Base-by-base conservation (phyloP, 2,113 vertebrate genomes). In the Sebastes schlegelii region DNA sequence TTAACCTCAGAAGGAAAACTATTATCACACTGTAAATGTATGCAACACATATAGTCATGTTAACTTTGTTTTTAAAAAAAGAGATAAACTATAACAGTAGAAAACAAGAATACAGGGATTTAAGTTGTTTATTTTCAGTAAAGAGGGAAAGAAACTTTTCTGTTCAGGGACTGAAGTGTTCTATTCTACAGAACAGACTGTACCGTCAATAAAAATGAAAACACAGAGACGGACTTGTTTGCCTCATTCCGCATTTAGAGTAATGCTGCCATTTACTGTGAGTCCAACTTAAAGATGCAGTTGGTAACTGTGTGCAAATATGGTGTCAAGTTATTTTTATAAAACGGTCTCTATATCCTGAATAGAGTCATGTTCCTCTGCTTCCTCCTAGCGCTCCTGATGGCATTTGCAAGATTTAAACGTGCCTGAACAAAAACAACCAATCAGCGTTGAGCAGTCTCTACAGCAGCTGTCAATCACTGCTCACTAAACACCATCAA, bases 11-110 rank as follows among this genome's bases (percentile, higher is more conserved):
- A 83, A 80, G 79, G 58, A 85, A 43, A 64, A 55, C 40, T 87
- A 88, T 83, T 88, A 83, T 84, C 74, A 49, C 84, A 91, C 88
- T 93, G 88, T 94, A 93, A 93, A 95, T 91, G 85, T 91, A 93
- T 92, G 91, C 86, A 92, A 92, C 88, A 86, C 82, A 77, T 87
- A 83, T 78, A 77, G 14, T 89, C 72, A 88, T 86, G 79, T 83
- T 92, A 90, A 88, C 73, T 82, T 84, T 66, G 34, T 69, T 62
- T 75, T 83, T 74, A 43, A 16, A 70, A 70, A 21, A 10, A 58
- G 19, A 66, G 6, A 79, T 62, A 72, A 82, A 84, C 34, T 72
- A 46, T 78, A 61, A 80, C 69, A 62, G 83, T 80, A 74, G 79
- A 86, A 34, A 34, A 21, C 10, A 81, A 77, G 80, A 78, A 70